These are phyloP conservation scores for Flexamia atlantica DNA, from an alignment of 2,888 invertebrate genomes.

Conservation along the genomic window DNA sequence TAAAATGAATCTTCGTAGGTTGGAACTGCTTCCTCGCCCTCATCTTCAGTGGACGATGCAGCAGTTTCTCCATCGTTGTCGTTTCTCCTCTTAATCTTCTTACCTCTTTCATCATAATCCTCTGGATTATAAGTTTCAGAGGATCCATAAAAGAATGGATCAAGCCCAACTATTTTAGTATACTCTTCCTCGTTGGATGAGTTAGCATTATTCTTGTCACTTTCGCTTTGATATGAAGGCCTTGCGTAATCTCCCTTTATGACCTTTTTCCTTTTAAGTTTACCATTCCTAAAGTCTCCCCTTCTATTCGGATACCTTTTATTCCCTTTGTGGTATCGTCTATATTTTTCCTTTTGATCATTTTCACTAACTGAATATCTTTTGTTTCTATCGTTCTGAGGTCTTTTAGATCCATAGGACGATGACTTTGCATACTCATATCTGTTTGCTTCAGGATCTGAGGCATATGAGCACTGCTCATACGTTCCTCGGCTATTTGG, in stretches of 20 bases:
- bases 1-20: conserved; percentile 75
- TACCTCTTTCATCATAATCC: conserved; percentile 47
- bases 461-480: conserved; percentile 89
- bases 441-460: conserved; percentile 83
- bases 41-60: conserved; percentile 74
- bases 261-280: conserved; percentile 55
- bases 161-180: conserved; percentile 61
- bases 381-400: conserved; percentile 44
- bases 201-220: conserved; percentile 13
- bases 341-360: conserved; percentile 57
- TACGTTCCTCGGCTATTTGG: conserved; percentile 86
- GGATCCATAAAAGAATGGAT: conserved; percentile 64
- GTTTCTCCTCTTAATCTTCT: conserved; percentile 67
- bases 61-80: conserved; percentile 68
- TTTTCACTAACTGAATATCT: conserved; percentile 22
- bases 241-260: conserved; percentile 32
- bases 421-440: conserved; percentile 73
- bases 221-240: conserved; percentile 41
- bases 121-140: conserved; percentile 57
- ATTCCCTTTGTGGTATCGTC: conserved; percentile 13
- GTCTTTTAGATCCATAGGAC: conserved; percentile 67
- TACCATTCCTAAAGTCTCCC: conserved; percentile 36
- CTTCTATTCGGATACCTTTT: conserved; percentile 38
- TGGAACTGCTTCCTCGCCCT: conserved; percentile 72
- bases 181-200: conserved; percentile 42